Evolutionary conservation across 2,797 vertebrate species (phyloP).

Genomic region (Pteronotus mesoamericanus): DNA sequence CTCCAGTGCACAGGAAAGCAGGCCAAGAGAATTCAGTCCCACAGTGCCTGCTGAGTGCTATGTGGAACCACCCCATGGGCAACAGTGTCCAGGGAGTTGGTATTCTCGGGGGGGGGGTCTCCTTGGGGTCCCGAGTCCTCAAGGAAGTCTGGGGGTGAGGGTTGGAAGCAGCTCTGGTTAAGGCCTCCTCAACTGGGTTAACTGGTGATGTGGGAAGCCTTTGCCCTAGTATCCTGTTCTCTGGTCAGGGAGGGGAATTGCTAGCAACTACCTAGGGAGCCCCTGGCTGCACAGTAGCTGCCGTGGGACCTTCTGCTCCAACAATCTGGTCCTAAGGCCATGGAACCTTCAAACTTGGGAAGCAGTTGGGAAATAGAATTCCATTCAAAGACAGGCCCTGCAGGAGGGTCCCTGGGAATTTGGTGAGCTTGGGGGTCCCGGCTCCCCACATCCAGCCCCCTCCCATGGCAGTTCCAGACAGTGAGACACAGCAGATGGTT

Average conservation of each 20-base stretch:
- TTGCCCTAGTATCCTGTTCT: neutral
- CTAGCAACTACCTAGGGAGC: neutral
- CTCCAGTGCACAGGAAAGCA: neutral
- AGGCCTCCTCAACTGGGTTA: neutral
- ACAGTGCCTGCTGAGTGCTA: neutral
- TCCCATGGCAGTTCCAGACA: neutral
- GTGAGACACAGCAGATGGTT: neutral
- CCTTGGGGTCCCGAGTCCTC: neutral
- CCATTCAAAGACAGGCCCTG: neutral
- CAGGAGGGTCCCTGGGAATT: neutral
- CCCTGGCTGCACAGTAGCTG: neutral
- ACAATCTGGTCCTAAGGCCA: neutral
- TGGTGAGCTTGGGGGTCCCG: neutral
- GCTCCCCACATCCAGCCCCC: neutral
- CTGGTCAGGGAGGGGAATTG: rapidly evolving
- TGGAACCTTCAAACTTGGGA: neutral
- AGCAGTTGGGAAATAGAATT: neutral
- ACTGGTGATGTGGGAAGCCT: neutral
- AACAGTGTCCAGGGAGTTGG: neutral
- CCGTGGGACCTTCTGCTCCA: neutral
- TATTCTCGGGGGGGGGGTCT: too few species aligned
- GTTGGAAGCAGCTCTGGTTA: neutral
- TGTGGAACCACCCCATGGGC: rapidly evolving
- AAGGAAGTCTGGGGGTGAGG: too few species aligned
- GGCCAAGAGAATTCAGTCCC: neutral